Conservation (phyloP, 2,888 invertebrate species). For the Criorhina ranunculi region DNA sequence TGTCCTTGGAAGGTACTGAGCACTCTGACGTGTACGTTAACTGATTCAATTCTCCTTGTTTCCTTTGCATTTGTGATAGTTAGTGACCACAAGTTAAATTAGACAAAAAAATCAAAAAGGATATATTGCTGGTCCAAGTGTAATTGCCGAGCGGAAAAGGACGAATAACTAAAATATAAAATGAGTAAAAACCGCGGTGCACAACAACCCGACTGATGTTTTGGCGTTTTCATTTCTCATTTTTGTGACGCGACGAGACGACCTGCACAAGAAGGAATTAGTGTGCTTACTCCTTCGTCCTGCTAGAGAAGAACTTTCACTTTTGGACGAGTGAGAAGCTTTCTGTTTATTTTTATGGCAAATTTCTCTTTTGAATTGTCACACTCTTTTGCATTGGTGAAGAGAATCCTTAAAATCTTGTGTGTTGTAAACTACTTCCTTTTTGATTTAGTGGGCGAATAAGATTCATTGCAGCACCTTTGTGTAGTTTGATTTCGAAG, state of each 20-base stretch:
- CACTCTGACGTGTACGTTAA: constrained; percentile 7
- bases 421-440: not conserved
- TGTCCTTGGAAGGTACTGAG: constrained; percentile 56
- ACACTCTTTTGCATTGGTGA: not conserved
- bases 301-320: constrained; percentile 66
- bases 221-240: constrained; percentile 44
- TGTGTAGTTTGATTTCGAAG: constrained; percentile 10
- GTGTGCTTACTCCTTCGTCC: constrained; percentile 8
- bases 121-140: not conserved
- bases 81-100: not conserved
- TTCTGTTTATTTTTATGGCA: constrained; percentile 23
- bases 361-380: constrained; percentile 33
- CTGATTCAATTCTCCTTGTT: constrained; percentile 16
- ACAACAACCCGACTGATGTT: constrained; percentile 43
- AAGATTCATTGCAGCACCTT: constrained; percentile 23
- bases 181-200: constrained; percentile 40
- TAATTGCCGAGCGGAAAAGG: constrained; percentile 41
- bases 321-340: constrained; percentile 43
- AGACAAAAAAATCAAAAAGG: not conserved
- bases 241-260: constrained; percentile 21
- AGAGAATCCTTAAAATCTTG: constrained; percentile 15
- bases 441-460: constrained; percentile 13
- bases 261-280: constrained; percentile 40
- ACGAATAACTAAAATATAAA: constrained; percentile 51
- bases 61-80: constrained; percentile 4